Conservation (phyloP, 2,888 invertebrate genomes). For the Himalopsyche kuldschensis region DNA sequence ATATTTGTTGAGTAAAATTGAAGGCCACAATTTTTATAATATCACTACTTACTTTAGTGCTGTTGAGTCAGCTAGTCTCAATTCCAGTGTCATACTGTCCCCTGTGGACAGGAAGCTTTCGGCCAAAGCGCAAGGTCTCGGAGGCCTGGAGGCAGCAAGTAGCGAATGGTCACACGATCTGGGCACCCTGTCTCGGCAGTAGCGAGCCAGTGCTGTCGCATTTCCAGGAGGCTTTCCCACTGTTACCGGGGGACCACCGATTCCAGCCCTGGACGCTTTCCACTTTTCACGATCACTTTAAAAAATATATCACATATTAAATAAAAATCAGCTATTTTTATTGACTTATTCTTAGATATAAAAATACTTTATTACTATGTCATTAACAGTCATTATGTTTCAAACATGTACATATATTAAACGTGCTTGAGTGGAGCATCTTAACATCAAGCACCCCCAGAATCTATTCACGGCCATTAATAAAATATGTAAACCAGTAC, state of each 20-base stretch:
- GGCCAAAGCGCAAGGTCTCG: slow-evolving; percentile 75
- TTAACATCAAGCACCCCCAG: too few relatives aligned
- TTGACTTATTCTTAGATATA: too few relatives aligned
- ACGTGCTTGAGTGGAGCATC: too few relatives aligned
- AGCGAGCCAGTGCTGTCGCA: slow-evolving; percentile 77
- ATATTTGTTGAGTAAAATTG: too few relatives aligned
- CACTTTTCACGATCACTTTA: slow-evolving; percentile 46
- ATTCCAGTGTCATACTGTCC: slow-evolving; percentile 77
- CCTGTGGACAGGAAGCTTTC: slow-evolving; percentile 84
- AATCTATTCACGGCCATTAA: too few relatives aligned
- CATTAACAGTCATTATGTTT: too few relatives aligned
- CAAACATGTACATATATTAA: too few relatives aligned
- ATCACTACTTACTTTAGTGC: slow-evolving; percentile 69
- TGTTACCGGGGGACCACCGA: slow-evolving; percentile 54
- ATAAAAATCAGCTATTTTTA: too few relatives aligned
- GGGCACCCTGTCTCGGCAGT: slow-evolving; percentile 80
- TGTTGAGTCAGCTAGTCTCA: slow-evolving; percentile 79
- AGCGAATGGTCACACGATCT: slow-evolving; percentile 82
- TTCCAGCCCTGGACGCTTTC: slow-evolving; percentile 51
- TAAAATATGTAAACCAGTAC: too few relatives aligned
- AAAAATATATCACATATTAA: too few relatives aligned
- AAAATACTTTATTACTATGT: too few relatives aligned
- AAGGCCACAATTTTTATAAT: too few relatives aligned
- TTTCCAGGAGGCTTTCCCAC: slow-evolving; percentile 67
- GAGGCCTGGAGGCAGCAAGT: slow-evolving; percentile 53